A percentile compares a stretch with the other conserved stretches of the same genome.
Conservation (phyloP, 1,140 invertebrate species). For the Calephelis virginiensis region DNA sequence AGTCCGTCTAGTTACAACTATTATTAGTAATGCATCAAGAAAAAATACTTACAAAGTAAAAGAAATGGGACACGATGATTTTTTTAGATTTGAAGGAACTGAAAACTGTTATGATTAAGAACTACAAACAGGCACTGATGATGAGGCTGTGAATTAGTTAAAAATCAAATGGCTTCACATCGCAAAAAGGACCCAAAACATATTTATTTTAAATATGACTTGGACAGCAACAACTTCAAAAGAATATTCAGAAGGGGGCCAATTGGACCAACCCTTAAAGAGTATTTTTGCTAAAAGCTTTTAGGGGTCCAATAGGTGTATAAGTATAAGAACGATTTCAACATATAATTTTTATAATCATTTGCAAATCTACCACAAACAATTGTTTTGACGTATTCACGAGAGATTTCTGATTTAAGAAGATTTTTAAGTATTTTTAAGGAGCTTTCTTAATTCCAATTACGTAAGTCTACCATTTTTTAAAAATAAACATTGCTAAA, state of each 20-base stretch:
- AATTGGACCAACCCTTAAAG: conserved; percentile 78
- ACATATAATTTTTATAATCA: too few species aligned
- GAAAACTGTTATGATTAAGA: background rate
- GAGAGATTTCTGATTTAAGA: too few species aligned
- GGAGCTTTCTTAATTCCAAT: too few species aligned
- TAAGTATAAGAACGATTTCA: too few species aligned
- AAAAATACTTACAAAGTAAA: background rate
- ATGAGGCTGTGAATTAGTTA: conserved; percentile 23
- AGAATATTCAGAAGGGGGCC: conserved; percentile 12
- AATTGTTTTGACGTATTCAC: too few species aligned
- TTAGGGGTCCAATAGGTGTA: too few species aligned
- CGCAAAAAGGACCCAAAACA: conserved; percentile 22
- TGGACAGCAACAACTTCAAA: conserved; percentile 10
- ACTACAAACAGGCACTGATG: background rate
- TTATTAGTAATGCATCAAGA: background rate
- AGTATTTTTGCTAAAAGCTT: too few species aligned
- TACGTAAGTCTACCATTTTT: too few species aligned
- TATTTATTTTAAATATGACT: conserved; percentile 23
- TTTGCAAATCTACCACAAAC: too few species aligned
- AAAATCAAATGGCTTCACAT: conserved; percentile 26
- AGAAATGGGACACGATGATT: background rate
- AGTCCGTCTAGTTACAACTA: conserved; percentile 15
- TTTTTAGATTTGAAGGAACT: background rate
- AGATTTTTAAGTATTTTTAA: too few species aligned
- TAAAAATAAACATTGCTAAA: too few species aligned